phyloP scores from a whole-genome alignment of 2,888 invertebrate genomes.

The Troglohyphantes excavatus region DNA sequence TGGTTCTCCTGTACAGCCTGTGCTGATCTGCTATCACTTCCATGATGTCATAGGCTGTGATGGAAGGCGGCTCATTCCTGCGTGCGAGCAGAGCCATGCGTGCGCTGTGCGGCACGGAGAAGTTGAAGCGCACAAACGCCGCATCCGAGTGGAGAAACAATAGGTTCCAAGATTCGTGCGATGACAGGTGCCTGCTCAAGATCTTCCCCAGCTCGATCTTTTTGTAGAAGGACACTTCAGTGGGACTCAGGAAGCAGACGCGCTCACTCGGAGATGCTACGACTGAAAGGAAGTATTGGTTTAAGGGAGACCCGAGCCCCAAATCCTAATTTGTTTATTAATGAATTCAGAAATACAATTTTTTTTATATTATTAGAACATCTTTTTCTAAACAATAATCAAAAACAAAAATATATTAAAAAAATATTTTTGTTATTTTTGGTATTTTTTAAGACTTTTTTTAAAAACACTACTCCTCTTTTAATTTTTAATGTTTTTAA shows the following conservation, averaged over 20 bases:
- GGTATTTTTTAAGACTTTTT: too few relatives aligned
- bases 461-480: too few relatives aligned
- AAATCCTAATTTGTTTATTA: too few relatives aligned
- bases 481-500: too few relatives aligned
- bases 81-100: conserved; percentile 94
- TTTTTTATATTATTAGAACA: too few relatives aligned
- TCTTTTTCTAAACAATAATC: too few relatives aligned
- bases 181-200: conserved; percentile 93
- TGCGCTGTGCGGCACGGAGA: conserved; percentile 85
- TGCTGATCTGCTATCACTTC: conserved; percentile 89
- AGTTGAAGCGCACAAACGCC: conserved; percentile 96
- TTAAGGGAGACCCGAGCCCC: too few relatives aligned
- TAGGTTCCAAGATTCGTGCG: conserved; percentile 98
- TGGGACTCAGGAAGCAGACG: conserved; percentile 72
- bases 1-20: conserved; percentile 73
- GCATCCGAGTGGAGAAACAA: conserved; percentile 97
- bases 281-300: conserved; percentile 27
- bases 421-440: too few relatives aligned
- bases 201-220: conserved; percentile 83
- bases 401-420: too few relatives aligned
- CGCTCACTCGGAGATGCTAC: conserved; percentile 71
- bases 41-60: conserved; percentile 97
- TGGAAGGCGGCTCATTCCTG: conserved; percentile 95
- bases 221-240: conserved; percentile 80
- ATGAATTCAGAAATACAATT: too few relatives aligned